Evolutionary conservation across 35 echinoderm and acorn worm genomes (phyloP).

Genomic region (Apostichopus parvimensis): DNA sequence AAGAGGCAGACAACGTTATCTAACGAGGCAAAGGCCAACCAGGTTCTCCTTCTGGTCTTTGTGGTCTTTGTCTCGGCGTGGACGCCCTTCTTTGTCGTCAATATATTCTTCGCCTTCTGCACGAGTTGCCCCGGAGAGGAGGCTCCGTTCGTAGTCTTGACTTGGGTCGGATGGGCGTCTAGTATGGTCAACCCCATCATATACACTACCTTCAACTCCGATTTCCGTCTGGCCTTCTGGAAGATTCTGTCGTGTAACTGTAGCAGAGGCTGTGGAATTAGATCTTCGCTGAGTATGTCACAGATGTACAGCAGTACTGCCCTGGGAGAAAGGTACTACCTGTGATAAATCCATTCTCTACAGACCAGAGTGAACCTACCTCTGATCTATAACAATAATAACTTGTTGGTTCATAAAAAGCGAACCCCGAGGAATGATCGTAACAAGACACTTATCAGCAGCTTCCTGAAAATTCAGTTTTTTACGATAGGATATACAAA

Average conservation of each 20-base stretch:
- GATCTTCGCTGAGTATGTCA: neutral
- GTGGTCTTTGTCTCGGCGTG: conserved; percentile 73
- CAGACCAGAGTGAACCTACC: no score
- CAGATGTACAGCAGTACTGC: neutral
- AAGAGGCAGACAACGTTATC: neutral
- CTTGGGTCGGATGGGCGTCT: conserved; percentile 85
- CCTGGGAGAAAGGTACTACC: no score
- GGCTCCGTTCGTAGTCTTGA: conserved; percentile 56
- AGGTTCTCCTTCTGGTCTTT: conserved; percentile 84
- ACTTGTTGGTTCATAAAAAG: no score
- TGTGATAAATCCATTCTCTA: no score
- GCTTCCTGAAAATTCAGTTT: no score
- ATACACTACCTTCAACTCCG: conserved; percentile 81
- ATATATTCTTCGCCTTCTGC: conserved; percentile 60
- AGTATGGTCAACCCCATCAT: conserved; percentile 87
- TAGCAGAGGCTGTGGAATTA: neutral
- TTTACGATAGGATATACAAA: no score
- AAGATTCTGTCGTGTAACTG: conserved; percentile 53
- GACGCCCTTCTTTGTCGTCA: conserved; percentile 85
- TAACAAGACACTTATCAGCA: no score
- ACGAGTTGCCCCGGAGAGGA: neutral
- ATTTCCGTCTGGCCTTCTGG: conserved; percentile 70
- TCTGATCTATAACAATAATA: no score
- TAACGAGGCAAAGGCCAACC: conserved; percentile 77
- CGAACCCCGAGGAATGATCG: no score